Percentiles rank a stretch among this genome's conserved stretches.
These are phyloP conservation scores for Sakesphorus luctuosus DNA, from an alignment of 2,113 vertebrate species.

Conservation along the genomic window DNA sequence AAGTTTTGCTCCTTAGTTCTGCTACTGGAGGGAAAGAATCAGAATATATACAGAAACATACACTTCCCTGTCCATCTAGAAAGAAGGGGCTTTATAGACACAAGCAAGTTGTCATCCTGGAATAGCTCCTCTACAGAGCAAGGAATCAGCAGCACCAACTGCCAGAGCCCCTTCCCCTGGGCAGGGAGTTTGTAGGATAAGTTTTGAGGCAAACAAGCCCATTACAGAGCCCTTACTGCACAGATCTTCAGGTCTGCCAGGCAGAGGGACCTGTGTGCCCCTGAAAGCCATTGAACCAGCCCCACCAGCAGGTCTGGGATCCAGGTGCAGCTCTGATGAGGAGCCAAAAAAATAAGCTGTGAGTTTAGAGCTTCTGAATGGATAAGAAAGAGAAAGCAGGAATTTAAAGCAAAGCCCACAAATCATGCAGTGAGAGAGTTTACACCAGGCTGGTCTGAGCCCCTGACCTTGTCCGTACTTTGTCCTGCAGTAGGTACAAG, in stretches of 20 bases:
- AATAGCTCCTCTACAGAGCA: background rate
- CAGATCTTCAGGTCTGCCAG: background rate
- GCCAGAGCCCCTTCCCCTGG: background rate
- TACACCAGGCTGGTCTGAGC: background rate
- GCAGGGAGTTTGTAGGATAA: background rate
- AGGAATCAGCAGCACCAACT: background rate
- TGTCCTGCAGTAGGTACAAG: background rate
- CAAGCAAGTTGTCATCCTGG: background rate
- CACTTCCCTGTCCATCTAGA: background rate
- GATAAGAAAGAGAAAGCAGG: background rate
- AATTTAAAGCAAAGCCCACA: background rate
- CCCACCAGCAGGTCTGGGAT: background rate
- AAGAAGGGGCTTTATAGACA: background rate
- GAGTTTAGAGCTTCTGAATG: background rate
- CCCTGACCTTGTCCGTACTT: background rate
- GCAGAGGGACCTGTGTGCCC: fast-evolving
- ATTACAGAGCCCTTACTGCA: background rate
- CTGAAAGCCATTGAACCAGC: background rate
- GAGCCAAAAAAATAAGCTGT: background rate
- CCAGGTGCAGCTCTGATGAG: background rate
- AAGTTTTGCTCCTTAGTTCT: background rate
- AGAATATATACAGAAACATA: background rate
- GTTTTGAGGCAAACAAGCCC: background rate
- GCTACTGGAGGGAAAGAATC: background rate
- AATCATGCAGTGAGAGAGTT: background rate